phyloP scores from a whole-genome alignment of 2,113 vertebrate genomes.

The Ageneiosus marmoratus region DNA sequence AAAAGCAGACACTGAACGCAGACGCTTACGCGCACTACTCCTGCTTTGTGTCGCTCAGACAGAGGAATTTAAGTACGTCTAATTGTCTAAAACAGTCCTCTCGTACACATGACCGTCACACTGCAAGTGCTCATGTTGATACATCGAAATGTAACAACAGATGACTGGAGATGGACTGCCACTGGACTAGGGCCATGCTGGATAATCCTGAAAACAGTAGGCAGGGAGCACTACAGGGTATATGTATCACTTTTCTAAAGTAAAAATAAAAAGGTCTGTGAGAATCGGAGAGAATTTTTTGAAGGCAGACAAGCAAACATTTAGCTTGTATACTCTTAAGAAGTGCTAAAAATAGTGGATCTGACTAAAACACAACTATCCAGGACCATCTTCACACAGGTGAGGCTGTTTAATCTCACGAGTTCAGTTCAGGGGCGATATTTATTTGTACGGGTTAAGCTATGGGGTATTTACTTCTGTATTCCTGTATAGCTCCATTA shows the following conservation, averaged over 20 bases:
- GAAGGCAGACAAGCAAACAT: conserved; percentile 28
- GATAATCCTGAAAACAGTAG: conserved; percentile 37
- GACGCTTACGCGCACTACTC: conserved; percentile 56
- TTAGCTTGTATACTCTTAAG: neutral
- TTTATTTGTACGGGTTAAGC: neutral
- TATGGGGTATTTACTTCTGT: too few relatives aligned
- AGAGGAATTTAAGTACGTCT: conserved; percentile 69
- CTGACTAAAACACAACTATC: neutral
- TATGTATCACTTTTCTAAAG: conserved; percentile 4
- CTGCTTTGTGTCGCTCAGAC: conserved; percentile 67
- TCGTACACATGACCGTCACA: conserved; percentile 64
- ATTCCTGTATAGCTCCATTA: too few relatives aligned
- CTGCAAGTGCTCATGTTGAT: conserved; percentile 55
- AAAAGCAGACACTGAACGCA: conserved; percentile 48
- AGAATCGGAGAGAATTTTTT: conserved; percentile 22
- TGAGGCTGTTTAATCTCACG: conserved; percentile 10
- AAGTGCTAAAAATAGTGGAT: conserved; percentile 19
- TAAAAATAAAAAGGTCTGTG: neutral
- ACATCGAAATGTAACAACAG: conserved; percentile 34
- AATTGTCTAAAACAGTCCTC: conserved; percentile 72
- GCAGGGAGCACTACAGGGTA: conserved; percentile 31
- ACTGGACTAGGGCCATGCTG: conserved; percentile 41
- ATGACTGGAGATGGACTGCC: conserved; percentile 52
- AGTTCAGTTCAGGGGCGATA: neutral
- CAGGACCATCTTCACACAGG: conserved; percentile 30